Conservation (phyloP, 2,888 invertebrate genomes). For the Trichopoda pennipes region DNA sequence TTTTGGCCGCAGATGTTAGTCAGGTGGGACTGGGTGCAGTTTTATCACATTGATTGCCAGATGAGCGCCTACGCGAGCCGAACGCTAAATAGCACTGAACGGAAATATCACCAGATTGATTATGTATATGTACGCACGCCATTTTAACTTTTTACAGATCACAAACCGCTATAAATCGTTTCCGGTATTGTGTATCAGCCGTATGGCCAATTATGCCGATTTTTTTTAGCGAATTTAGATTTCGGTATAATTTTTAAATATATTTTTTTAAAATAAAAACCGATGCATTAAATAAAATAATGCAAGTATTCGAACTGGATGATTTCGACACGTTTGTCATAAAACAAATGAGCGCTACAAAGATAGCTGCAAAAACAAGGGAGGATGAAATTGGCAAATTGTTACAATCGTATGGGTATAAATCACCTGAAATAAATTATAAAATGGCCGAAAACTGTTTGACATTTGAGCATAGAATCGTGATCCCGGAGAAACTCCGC, state of each 20-base stretch:
- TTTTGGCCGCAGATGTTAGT: background rate
- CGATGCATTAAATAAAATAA: background rate
- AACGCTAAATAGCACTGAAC: background rate
- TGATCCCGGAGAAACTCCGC: background rate
- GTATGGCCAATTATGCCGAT: conserved; percentile 35
- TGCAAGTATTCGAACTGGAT: no score
- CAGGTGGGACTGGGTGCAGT: background rate
- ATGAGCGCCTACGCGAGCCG: background rate
- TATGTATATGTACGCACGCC: background rate
- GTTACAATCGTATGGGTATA: no score
- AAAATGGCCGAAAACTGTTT: no score
- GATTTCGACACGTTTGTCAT: background rate
- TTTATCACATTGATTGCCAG: background rate
- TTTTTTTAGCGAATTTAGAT: conserved; percentile 17
- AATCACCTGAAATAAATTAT: no score
- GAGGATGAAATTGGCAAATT: background rate
- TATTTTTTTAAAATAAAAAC: conserved; percentile 10
- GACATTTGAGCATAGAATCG: no score
- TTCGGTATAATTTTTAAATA: conserved; percentile 6
- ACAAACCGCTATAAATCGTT: conserved; percentile 14
- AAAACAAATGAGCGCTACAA: background rate
- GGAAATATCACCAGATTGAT: background rate
- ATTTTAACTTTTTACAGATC: conserved; percentile 11
- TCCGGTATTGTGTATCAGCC: background rate
- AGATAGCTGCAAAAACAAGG: background rate